These are phyloP conservation scores for Phaetusa simplex DNA, from an alignment of 2,113 vertebrate genomes.

Conservation along the genomic window DNA sequence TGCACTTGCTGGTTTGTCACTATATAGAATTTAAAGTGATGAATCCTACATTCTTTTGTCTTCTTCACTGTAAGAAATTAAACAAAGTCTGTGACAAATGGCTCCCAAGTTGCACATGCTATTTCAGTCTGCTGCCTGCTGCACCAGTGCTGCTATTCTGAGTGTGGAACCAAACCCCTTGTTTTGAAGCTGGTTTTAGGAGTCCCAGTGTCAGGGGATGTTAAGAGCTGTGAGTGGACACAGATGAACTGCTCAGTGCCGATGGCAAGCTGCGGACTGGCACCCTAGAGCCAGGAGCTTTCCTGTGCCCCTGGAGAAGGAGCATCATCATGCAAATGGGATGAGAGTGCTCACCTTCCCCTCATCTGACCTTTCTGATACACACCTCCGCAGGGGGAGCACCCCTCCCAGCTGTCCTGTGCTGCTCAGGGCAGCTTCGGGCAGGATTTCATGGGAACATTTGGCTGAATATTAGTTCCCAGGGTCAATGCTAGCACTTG, in stretches of 20 bases:
- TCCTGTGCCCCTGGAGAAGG: neutral
- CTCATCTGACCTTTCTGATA: neutral
- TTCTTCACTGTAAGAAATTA: neutral
- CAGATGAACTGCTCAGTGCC: neutral
- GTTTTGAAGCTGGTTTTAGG: neutral
- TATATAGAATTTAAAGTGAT: neutral
- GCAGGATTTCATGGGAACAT: neutral
- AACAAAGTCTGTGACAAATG: neutral
- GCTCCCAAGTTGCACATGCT: neutral
- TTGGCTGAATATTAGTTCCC: neutral
- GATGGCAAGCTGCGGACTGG: neutral
- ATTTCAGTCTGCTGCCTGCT: neutral
- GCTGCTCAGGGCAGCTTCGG: neutral
- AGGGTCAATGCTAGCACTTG: neutral
- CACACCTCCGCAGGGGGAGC: neutral
- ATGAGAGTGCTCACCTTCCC: neutral
- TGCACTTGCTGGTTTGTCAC: conserved; percentile 25
- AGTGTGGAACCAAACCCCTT: neutral
- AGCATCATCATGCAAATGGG: neutral
- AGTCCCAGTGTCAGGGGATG: neutral
- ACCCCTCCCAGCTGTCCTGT: neutral
- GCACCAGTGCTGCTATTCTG: neutral
- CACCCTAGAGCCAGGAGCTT: neutral
- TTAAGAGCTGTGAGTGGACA: neutral
- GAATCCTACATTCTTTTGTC: neutral